Evolutionary conservation across 2,888 invertebrate genomes (phyloP).

Genomic region (Rhagonycha fulva): DNA sequence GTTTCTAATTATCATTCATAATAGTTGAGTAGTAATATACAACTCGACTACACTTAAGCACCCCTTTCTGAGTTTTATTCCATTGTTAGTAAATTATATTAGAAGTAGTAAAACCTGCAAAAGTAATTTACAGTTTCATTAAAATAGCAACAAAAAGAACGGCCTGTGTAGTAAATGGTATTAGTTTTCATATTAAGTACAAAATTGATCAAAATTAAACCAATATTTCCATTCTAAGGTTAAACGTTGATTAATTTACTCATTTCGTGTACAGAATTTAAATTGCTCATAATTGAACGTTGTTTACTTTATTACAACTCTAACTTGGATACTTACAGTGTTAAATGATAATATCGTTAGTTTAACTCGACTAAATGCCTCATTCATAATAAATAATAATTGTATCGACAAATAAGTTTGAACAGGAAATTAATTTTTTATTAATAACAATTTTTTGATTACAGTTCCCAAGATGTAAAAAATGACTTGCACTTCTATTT

Average conservation of each 20-base stretch:
- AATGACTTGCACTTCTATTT: constrained; percentile 22
- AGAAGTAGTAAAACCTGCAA: too few relatives aligned
- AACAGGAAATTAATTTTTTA: not conserved
- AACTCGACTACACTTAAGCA: too few relatives aligned
- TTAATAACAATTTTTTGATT: not conserved
- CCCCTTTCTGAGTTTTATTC: too few relatives aligned
- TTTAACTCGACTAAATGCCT: not conserved
- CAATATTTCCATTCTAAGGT: constrained; percentile 13
- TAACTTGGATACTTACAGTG: constrained; percentile 7
- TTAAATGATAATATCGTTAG: constrained; percentile 20
- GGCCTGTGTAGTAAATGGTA: not conserved
- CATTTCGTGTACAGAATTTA: constrained; percentile 29
- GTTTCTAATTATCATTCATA: not conserved
- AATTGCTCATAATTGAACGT: constrained; percentile 20
- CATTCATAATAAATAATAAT: not conserved
- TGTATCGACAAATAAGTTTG: not conserved
- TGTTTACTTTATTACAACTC: constrained; percentile 6
- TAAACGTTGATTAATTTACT: constrained; percentile 30
- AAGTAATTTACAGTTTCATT: too few relatives aligned
- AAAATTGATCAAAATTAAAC: constrained; percentile 11
- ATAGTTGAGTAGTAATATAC: too few relatives aligned
- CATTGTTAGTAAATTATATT: too few relatives aligned
- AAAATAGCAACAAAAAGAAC: not conserved
- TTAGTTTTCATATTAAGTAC: not conserved
- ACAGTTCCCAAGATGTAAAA: not conserved